Evolutionary conservation across 2,113 vertebrate species (phyloP).

Genomic region (Elephantulus edwardii): DNA sequence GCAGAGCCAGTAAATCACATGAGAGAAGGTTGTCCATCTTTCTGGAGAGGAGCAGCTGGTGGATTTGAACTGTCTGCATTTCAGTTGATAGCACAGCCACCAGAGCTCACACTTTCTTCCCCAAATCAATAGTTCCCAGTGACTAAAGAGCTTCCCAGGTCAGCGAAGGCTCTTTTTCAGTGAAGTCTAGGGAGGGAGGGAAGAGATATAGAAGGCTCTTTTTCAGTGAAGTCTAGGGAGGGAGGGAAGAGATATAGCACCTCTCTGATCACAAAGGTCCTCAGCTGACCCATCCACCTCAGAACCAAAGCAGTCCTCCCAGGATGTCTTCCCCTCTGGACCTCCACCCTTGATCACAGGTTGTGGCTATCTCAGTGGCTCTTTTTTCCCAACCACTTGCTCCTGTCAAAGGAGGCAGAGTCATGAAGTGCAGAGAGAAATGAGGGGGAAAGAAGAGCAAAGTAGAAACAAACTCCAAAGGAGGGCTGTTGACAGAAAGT

Average conservation of each 20-base stretch:
- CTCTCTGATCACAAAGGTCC: neutral
- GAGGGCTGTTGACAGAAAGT: neutral
- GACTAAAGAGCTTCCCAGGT: neutral
- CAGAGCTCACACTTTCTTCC: too few species aligned
- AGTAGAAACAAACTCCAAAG: neutral
- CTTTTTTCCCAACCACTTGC: neutral
- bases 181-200: neutral
- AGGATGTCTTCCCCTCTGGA: neutral
- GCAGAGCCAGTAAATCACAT: too few species aligned
- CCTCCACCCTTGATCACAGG: neutral
- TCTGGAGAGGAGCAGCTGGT: too few species aligned
- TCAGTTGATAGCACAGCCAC: too few species aligned
- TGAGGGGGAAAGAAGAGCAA: neutral
- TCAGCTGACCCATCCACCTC: neutral
- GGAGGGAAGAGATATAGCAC: too few species aligned
- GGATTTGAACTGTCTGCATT: too few species aligned
- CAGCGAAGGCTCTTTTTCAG: neutral
- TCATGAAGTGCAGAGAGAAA: neutral
- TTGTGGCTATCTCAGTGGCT: too few species aligned
- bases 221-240: fast-evolving
- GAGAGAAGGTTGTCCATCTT: too few species aligned
- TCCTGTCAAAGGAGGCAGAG: neutral
- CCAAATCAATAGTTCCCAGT: neutral
- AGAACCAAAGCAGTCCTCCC: neutral
- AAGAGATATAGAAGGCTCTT: neutral